phyloP scores from a whole-genome alignment of 2,113 vertebrate species.

The Microcebus murinus region DNA sequence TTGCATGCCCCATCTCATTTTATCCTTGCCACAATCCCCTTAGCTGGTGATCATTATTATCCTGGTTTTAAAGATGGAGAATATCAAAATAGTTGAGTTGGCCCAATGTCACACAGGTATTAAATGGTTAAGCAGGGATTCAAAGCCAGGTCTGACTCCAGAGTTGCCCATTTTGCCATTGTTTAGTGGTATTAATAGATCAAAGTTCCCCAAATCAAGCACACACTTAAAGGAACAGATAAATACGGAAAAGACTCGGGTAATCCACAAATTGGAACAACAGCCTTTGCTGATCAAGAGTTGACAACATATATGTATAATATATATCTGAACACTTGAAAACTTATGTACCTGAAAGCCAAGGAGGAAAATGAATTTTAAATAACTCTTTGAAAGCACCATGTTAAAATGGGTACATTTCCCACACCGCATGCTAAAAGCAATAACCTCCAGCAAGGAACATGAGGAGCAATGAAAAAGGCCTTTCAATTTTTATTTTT shows the following conservation, averaged over 20 bases:
- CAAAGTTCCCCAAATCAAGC: neutral
- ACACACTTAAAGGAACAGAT: neutral
- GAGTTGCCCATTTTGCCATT: neutral
- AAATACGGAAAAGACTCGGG: neutral
- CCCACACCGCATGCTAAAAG: neutral
- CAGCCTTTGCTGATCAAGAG: neutral
- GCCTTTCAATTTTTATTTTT: constrained; percentile 11
- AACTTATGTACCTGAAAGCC: neutral
- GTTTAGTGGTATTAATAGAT: neutral
- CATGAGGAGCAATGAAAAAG: neutral
- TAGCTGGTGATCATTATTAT: neutral
- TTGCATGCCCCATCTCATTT: neutral
- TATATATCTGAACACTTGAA: neutral
- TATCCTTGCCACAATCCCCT: neutral
- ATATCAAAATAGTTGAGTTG: neutral
- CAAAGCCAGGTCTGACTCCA: neutral
- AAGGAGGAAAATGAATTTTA: neutral
- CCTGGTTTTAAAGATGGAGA: neutral
- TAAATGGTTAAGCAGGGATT: neutral
- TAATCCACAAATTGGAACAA: neutral
- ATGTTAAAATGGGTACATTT: neutral
- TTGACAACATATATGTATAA: neutral
- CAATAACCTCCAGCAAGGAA: neutral
- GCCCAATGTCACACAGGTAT: neutral
- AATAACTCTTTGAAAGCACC: neutral